Percentiles rank a stretch among this genome's conserved stretches.
Evolutionary conservation across 2,797 vertebrate genomes (phyloP).

Genomic region (Zalophus californianus): DNA sequence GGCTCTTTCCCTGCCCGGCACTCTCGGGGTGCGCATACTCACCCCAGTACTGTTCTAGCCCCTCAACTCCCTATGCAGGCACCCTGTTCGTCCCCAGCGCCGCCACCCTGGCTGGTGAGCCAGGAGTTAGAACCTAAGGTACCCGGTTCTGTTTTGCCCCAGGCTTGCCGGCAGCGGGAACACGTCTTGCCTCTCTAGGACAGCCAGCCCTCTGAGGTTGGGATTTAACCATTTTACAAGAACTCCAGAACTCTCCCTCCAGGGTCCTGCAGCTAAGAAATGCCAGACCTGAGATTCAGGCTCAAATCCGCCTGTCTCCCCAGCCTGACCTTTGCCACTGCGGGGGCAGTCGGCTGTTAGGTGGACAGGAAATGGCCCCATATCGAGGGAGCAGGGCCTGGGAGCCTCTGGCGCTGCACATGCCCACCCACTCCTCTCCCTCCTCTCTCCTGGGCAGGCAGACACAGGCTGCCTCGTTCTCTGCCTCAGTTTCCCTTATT

Average conservation of each 20-base stretch:
- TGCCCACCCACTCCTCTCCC: background rate
- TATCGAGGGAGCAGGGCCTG: background rate
- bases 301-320: background rate
- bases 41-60: background rate
- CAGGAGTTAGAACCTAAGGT: background rate
- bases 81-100: background rate
- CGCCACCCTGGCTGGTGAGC: background rate
- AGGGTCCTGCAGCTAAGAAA: background rate
- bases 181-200: background rate
- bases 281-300: background rate
- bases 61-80: background rate
- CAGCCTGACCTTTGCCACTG: background rate
- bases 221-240: background rate
- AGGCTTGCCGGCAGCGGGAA: background rate
- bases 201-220: background rate
- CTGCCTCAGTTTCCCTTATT: slow-evolving; percentile 21
- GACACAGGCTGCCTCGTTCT: background rate
- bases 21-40: background rate
- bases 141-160: slow-evolving; percentile 31
- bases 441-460: background rate
- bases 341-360: background rate
- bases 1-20: background rate
- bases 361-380: slow-evolving; percentile 7
- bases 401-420: background rate
- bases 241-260: background rate